Conservation (phyloP, 2,888 invertebrate species). For the Mesoligia furuncula region DNA sequence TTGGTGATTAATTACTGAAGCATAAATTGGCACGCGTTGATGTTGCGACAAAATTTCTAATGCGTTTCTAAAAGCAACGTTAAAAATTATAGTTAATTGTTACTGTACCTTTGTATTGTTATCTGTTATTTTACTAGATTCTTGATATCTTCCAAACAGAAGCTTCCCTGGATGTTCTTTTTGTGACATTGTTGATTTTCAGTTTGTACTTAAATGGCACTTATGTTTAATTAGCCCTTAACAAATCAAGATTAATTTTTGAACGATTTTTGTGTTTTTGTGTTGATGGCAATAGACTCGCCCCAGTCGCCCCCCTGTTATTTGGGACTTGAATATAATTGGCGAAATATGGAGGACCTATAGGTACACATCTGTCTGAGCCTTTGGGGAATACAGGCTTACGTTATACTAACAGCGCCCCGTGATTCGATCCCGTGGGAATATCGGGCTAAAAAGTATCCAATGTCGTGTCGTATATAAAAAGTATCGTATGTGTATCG, state of each 20-base stretch:
- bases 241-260: not conserved
- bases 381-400: not conserved
- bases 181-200: not conserved
- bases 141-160: not conserved
- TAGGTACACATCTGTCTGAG: not conserved
- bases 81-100: not conserved
- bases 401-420: not conserved
- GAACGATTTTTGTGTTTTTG: no score
- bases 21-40: not conserved
- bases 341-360: no score
- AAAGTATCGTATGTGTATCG: no score
- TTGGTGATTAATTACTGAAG: not conserved
- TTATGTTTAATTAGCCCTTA: not conserved
- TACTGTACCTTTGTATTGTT: no score
- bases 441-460: no score
- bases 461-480: no score
- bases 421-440: no score
- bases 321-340: no score
- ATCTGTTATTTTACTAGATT: not conserved
- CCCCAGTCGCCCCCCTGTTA: no score
- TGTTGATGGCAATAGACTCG: no score
- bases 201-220: not conserved
- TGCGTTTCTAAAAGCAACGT: not conserved
- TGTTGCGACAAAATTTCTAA: not conserved
- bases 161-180: not conserved